Percentiles rank a stretch among this genome's conserved stretches.
Evolutionary conservation across 2,888 invertebrate genomes (phyloP).

Genomic region (Dryobotodes eremita): DNA sequence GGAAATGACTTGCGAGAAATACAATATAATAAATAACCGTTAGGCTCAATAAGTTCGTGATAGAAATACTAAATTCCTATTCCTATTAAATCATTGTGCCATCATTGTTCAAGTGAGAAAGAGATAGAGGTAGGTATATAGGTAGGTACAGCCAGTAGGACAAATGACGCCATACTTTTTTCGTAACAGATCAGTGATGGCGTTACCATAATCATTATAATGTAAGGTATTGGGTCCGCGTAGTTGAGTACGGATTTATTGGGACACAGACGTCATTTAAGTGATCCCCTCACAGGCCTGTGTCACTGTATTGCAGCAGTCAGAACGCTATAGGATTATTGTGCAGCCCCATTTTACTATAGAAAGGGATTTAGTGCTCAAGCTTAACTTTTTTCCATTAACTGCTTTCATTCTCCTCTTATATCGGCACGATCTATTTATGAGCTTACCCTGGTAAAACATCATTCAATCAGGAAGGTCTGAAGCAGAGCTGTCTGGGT

Average conservation of each 20-base stretch:
- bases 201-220: too few species aligned
- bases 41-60: slow-evolving; percentile 1
- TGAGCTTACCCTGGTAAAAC: neutral
- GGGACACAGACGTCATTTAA: neutral
- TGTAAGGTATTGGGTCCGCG: neutral
- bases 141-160: neutral
- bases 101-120: neutral
- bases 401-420: neutral
- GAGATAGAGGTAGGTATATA: neutral
- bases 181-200: neutral
- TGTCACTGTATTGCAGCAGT: too few species aligned
- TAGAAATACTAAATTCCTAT: neutral
- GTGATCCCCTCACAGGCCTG: too few species aligned
- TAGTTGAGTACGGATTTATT: neutral
- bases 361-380: neutral
- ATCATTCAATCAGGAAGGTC: neutral
- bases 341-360: neutral
- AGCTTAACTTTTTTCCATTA: neutral
- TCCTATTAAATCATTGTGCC: neutral
- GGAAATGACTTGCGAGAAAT: neutral
- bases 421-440: too few species aligned
- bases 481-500: neutral
- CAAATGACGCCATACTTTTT: neutral
- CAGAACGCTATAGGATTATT: neutral
- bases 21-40: slow-evolving; percentile 13